phyloP scores from a whole-genome alignment of 2,113 vertebrate genomes.

The Ascaphus truei region DNA sequence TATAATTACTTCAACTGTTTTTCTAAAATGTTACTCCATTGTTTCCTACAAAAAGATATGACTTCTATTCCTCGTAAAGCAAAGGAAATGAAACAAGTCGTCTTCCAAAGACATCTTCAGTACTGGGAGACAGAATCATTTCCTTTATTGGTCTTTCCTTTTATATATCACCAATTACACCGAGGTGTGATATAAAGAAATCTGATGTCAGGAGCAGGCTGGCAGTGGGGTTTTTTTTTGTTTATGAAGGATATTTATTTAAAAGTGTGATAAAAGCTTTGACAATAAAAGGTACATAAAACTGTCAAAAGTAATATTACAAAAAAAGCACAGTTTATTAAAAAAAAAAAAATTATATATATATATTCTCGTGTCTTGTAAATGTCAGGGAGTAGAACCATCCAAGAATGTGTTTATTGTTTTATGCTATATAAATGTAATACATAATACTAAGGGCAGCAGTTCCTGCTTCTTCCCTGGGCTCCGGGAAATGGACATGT shows the following conservation, averaged over 20 bases:
- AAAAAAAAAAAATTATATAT: too few relatives aligned
- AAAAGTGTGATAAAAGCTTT: slow-evolving; percentile 4
- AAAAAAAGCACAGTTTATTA: slow-evolving; percentile 3
- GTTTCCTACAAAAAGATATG: slow-evolving; percentile 10
- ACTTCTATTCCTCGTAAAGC: background rate
- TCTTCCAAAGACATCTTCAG: slow-evolving; percentile 21
- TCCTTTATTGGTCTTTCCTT: slow-evolving; percentile 5
- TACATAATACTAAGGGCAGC: too few relatives aligned
- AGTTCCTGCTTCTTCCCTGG: too few relatives aligned
- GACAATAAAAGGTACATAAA: background rate
- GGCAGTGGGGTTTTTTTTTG: background rate
- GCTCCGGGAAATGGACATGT: too few relatives aligned
- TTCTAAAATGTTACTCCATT: slow-evolving; percentile 15
- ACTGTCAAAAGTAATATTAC: slow-evolving; percentile 24
- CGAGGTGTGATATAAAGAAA: background rate
- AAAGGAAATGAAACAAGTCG: slow-evolving; percentile 19
- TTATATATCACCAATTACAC: slow-evolving; percentile 20
- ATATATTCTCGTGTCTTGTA: background rate
- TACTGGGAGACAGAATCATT: slow-evolving; percentile 18
- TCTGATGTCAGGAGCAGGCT: background rate
- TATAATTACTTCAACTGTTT: slow-evolving; percentile 22
- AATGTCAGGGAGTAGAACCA: too few relatives aligned
- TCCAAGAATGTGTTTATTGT: too few relatives aligned
- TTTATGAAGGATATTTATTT: background rate
- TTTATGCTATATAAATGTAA: too few relatives aligned